Evolutionary conservation across 2,113 vertebrate species (phyloP).

Genomic region (Riparia riparia): DNA sequence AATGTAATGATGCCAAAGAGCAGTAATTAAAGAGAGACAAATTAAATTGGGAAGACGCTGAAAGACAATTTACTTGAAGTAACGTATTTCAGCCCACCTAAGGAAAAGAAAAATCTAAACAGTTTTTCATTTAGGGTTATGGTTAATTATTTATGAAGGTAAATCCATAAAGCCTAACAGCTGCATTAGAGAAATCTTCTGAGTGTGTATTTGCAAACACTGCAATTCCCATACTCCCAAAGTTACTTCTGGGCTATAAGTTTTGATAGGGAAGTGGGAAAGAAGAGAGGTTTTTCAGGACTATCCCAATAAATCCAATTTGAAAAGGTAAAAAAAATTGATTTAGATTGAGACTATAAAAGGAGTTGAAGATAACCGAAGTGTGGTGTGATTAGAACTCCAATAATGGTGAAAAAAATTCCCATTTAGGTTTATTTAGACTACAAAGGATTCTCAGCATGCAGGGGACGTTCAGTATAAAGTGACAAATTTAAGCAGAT

Average conservation of each 20-base stretch:
- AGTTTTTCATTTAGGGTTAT: slow-evolving; percentile 1
- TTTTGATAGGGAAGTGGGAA: not conserved
- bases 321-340: not conserved
- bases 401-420: not conserved
- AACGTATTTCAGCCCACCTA: not conserved
- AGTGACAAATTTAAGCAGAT: not conserved
- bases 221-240: not conserved
- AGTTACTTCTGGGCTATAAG: not conserved
- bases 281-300: not conserved
- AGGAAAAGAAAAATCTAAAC: not conserved
- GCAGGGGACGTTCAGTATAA: not conserved
- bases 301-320: not conserved
- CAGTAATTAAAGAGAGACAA: slow-evolving; percentile 13
- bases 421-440: not conserved
- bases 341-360: not conserved
- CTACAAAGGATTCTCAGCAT: not conserved
- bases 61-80: slow-evolving; percentile 25
- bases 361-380: not conserved
- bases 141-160: slow-evolving; percentile 27
- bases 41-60: not conserved
- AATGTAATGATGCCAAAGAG: not conserved
- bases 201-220: not conserved
- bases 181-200: not conserved
- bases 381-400: not conserved
- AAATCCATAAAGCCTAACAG: slow-evolving; percentile 12